Evolutionary conservation across 2,113 vertebrate species (phyloP).

Genomic region (Leucopternis melanops): DNA sequence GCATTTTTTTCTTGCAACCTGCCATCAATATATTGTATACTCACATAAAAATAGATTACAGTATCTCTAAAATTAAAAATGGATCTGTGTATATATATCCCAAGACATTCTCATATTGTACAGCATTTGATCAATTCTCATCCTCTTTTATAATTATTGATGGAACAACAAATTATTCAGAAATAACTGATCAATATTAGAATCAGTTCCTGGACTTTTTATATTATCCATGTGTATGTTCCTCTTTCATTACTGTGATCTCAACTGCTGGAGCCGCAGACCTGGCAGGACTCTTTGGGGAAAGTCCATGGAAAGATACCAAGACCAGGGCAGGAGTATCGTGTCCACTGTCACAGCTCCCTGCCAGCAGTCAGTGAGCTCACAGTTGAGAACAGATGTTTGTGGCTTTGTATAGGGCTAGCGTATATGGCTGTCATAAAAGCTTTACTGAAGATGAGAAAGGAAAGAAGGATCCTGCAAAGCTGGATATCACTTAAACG

Average conservation of each 20-base stretch:
- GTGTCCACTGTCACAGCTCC: neutral
- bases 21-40: conserved; percentile 37
- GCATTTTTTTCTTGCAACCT: conserved; percentile 28
- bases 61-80: conserved; percentile 71
- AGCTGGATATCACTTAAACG: neutral
- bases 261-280: neutral
- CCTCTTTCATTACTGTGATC: neutral
- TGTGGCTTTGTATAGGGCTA: neutral
- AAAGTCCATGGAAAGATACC: neutral
- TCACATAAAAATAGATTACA: conserved; percentile 69
- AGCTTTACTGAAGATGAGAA: neutral
- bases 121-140: conserved; percentile 59
- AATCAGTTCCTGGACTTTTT: conserved; percentile 14
- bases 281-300: neutral
- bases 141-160: conserved; percentile 65
- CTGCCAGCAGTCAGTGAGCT: neutral
- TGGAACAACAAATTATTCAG: conserved; percentile 61
- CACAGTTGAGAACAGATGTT: neutral
- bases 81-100: conserved; percentile 58
- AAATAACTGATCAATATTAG: conserved; percentile 62
- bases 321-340: neutral
- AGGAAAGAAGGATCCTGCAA: neutral
- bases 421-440: neutral
- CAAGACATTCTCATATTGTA: conserved; percentile 40
- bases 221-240: neutral